Percentiles rank a stretch among this genome's conserved stretches.
Conservation (phyloP, 2,888 invertebrate species). For the Imbricaverruca yamaguchii region DNA sequence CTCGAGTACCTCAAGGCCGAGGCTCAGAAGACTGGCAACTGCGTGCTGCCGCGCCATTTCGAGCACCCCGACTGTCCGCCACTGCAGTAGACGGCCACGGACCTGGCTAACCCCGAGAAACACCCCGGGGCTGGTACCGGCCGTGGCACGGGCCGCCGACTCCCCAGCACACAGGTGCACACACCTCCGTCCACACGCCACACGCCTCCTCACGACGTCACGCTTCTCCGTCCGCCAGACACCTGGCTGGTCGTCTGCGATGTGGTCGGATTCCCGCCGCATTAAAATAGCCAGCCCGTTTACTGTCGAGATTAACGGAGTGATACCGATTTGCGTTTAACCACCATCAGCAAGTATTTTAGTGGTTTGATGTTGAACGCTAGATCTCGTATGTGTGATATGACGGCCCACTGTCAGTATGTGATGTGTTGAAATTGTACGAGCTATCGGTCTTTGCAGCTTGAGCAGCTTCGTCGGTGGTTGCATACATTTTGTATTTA, state of each 20-base stretch:
- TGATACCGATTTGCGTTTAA: no score
- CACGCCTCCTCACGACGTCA: neutral
- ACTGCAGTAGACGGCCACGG: neutral
- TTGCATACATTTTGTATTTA: no score
- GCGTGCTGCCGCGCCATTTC: slow-evolving; percentile 18
- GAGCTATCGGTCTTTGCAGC: no score
- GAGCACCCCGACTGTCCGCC: slow-evolving; percentile 8
- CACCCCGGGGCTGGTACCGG: neutral
- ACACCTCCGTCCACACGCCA: neutral
- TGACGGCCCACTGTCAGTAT: no score
- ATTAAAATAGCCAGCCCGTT: no score
- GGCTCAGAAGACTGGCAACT: neutral
- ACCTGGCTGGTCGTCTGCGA: neutral
- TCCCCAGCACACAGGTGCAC: neutral
- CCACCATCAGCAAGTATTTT: no score
- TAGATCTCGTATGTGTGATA: no score
- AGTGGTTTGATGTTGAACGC: no score
- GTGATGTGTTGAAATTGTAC: no score
- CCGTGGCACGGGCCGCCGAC: neutral
- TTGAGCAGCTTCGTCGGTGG: no score
- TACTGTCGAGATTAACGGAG: no score
- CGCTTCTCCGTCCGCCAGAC: neutral
- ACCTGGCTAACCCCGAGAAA: no score
- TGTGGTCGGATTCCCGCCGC: neutral
- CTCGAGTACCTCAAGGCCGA: slow-evolving; percentile 1